Evolutionary conservation across 2,113 vertebrate species (phyloP).

Genomic region (Oncorhynchus masou): DNA sequence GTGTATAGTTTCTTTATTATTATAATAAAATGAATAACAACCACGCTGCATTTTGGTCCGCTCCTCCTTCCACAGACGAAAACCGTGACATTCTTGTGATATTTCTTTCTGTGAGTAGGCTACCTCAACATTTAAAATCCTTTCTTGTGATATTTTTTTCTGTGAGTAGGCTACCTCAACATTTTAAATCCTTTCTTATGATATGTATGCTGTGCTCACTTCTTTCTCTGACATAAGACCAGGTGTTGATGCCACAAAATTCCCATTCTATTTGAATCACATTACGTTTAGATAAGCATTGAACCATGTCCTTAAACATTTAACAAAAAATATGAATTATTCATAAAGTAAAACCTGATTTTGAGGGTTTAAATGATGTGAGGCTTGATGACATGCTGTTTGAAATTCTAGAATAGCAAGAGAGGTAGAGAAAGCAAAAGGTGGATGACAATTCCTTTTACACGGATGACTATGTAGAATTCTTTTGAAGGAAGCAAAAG

Average conservation of each 20-base stretch:
- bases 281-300: neutral
- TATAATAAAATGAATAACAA: too few species aligned
- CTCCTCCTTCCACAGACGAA: too few species aligned
- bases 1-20: too few species aligned
- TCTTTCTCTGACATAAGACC: neutral
- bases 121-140: too few species aligned
- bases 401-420: neutral
- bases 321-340: neutral
- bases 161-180: neutral
- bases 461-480: neutral
- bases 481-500: conserved; percentile 4
- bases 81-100: too few species aligned
- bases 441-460: neutral
- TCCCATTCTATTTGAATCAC: neutral
- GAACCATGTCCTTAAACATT: neutral
- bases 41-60: too few species aligned
- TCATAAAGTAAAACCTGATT: neutral
- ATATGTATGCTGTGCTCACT: neutral
- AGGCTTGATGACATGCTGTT: neutral
- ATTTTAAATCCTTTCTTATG: neutral
- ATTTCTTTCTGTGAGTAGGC: too few species aligned
- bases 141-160: neutral
- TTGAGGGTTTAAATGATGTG: neutral
- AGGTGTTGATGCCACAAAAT: neutral
- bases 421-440: neutral